These are phyloP conservation scores for Phlogophora meticulosa DNA, from an alignment of 2,888 invertebrate genomes.

Conservation along the genomic window DNA sequence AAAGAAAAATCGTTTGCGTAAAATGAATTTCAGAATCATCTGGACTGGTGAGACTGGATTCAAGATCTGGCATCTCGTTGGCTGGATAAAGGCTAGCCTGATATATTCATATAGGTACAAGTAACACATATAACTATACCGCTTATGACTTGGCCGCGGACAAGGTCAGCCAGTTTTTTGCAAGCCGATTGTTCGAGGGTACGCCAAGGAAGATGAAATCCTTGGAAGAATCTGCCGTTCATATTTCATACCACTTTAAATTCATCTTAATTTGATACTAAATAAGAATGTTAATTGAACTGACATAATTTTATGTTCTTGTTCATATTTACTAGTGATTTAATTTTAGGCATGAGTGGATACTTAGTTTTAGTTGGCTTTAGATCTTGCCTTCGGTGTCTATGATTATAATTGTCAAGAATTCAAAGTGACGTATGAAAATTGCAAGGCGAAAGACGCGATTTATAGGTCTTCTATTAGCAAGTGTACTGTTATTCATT, in stretches of 20 bases:
- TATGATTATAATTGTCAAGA: neutral
- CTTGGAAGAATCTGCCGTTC: slow-evolving; percentile 44
- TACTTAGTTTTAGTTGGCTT: neutral
- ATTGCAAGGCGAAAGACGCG: neutral
- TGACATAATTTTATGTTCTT: slow-evolving; percentile 11
- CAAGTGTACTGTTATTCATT: too few species aligned
- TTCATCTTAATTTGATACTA: slow-evolving; percentile 36
- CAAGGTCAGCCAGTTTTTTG: slow-evolving; percentile 81
- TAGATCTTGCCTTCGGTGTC: neutral
- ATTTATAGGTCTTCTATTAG: neutral
- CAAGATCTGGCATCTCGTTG: neutral
- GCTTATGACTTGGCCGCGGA: slow-evolving; percentile 62
- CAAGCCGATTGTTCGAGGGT: slow-evolving; percentile 66
- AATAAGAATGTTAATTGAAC: slow-evolving; percentile 25
- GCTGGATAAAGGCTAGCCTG: slow-evolving; percentile 1
- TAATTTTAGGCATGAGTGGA: slow-evolving; percentile 9
- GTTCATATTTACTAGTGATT: slow-evolving; percentile 1
- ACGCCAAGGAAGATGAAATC: slow-evolving; percentile 38
- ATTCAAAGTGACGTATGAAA: neutral
- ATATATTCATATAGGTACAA: slow-evolving; percentile 38
- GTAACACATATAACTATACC: slow-evolving; percentile 37
- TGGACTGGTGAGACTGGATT: slow-evolving; percentile 20
- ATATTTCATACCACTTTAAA: slow-evolving; percentile 33
- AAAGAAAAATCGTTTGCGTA: too few species aligned
- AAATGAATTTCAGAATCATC: slow-evolving; percentile 5